Evolutionary conservation across 2,113 vertebrate genomes (phyloP), one percentile per base, ranked within the genome.

Genomic region (Ifrita kowaldi): DNA sequence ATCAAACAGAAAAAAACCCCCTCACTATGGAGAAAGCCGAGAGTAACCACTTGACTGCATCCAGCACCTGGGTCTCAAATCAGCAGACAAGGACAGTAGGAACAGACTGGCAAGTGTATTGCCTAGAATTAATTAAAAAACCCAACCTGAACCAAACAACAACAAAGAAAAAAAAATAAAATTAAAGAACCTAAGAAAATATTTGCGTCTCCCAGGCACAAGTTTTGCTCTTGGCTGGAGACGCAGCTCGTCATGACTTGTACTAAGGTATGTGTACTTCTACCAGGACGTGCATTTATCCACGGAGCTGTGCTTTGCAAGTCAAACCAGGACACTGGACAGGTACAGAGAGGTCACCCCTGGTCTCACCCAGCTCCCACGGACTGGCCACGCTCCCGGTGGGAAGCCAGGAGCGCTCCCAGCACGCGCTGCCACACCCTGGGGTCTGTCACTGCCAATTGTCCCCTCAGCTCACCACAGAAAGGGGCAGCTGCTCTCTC

Each of bases 21-120:
- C 93, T 97, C 91, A 7, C 90, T 70, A 87, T 30, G 12, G 81
- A 77, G 91, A 95, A 95, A 97, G 97, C 95, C 1, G 39, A 97
- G 93, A 94, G 94, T 76, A 95, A 97, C 96, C 94, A 94, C 94
- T 69, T 91, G 95, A 97, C 93, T 96, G 96, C 91, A 94, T 94
- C 91, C 67, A 97, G 97, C 97, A 96, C 95, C 93, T 89, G 95
- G 97, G 95, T 94, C 74, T 88, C 92, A 80, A 82, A 94, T 93
- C 97, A 97, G 97, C 93, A 96, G 91, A 95, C 92, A 93, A 92
- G 93, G 67, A 94, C 84, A 94, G 85, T 27, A 92, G 90, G 39
- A 91, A 77, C 49, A 87, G 78, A 92, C 47, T 18, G 89, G 92
- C 93, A 95, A 94, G 59, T 22, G 55, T 67, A 41, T 84, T 94